A percentile compares a stretch with the other conserved stretches of the same genome.
Evolutionary conservation across 2,888 invertebrate species (phyloP).

Genomic region (Endotricha flammealis): DNA sequence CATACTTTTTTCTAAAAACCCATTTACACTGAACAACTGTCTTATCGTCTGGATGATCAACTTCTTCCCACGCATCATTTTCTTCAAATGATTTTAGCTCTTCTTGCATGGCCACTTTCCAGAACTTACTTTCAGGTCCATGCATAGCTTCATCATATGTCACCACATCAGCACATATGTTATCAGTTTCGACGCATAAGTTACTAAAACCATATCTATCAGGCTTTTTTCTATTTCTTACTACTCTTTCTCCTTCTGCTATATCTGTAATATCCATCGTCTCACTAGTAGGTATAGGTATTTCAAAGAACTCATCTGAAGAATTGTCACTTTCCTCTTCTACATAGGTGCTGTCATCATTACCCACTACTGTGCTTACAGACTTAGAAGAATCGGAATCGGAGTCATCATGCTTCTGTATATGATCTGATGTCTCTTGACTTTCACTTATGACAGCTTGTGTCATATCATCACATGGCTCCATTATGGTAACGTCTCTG

Average conservation of each 20-base stretch:
- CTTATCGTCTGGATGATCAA: conserved; percentile 1
- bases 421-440: too few relatives aligned
- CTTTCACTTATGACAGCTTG: conserved; percentile 2
- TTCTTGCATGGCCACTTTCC: conserved; percentile 12
- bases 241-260: too few relatives aligned
- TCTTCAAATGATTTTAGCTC: conserved; percentile 19
- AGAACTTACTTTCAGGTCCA: conserved; percentile 12
- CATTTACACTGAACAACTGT: conserved; percentile 15
- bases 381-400: too few relatives aligned
- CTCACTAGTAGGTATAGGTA: too few relatives aligned
- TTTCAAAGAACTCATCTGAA: too few relatives aligned
- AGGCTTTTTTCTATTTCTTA: background rate
- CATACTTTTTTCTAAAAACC: conserved; percentile 6
- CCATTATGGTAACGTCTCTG: background rate
- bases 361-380: too few relatives aligned
- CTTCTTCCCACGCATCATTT: conserved; percentile 18
- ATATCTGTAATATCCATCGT: too few relatives aligned
- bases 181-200: background rate
- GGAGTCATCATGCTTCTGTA: too few relatives aligned
- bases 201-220: background rate
- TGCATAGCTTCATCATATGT: conserved; percentile 5
- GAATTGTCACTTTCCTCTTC: too few relatives aligned
- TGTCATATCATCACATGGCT: background rate
- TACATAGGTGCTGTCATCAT: too few relatives aligned
- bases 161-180: background rate